phyloP scores from a whole-genome alignment of 2,888 invertebrate species.

The Thereva nobilitata region DNA sequence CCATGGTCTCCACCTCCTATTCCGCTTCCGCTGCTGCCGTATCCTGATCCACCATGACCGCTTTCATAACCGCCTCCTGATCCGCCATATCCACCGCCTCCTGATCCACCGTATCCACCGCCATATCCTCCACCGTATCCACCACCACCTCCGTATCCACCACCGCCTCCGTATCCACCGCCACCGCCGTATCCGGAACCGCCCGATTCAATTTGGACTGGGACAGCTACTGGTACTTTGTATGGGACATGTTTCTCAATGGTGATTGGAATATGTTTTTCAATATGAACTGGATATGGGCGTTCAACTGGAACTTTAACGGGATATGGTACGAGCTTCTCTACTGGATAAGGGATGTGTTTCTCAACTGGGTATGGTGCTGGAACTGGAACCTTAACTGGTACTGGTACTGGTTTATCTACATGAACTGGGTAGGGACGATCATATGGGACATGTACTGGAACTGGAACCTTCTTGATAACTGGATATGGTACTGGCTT shows the following conservation, averaged over 20 bases:
- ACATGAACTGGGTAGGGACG: constrained; percentile 64
- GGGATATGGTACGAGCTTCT: constrained; percentile 66
- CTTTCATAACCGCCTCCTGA: constrained; percentile 16
- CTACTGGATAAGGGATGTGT: constrained; percentile 68
- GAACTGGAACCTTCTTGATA: constrained; percentile 64
- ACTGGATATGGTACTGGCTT: constrained; percentile 66
- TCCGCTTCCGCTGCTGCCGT: constrained; percentile 44
- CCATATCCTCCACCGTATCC: constrained; percentile 36
- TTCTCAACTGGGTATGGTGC: constrained; percentile 69
- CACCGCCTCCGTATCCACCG: constrained; percentile 4
- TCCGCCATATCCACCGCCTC: constrained; percentile 47
- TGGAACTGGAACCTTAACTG: constrained; percentile 72
- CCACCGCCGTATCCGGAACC: constrained; percentile 39
- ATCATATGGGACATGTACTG: constrained; percentile 60
- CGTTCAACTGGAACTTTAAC: constrained; percentile 67
- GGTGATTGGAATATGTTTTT: constrained; percentile 66
- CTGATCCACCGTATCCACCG: constrained; percentile 43
- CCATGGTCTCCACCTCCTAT: constrained; percentile 15
- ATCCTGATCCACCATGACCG: constrained; percentile 43
- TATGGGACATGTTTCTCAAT: constrained; percentile 69
- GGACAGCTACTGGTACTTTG: constrained; percentile 61
- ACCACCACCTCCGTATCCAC: constrained; percentile 35
- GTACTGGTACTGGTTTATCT: constrained; percentile 66
- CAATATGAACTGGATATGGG: constrained; percentile 66
- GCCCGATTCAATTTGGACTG: constrained; percentile 51